Percentiles rank a stretch among this genome's conserved stretches.
Evolutionary conservation across 2,888 invertebrate species (phyloP).

Genomic region (Cecidostiba fungosa): DNA sequence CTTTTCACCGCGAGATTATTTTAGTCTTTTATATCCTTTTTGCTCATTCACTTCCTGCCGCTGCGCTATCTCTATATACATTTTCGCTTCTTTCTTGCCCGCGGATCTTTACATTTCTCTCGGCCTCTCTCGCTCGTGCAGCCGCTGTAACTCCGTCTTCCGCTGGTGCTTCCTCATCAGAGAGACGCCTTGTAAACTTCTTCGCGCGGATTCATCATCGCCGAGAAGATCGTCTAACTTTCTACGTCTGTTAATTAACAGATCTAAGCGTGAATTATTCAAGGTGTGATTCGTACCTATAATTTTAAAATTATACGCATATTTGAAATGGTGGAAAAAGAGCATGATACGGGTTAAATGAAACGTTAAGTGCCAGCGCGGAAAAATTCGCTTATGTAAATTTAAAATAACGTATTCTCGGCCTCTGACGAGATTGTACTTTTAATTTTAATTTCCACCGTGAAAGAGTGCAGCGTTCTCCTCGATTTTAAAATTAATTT

Average conservation of each 20-base stretch:
- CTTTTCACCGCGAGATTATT: slow-evolving; percentile 42
- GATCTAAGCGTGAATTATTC: not conserved
- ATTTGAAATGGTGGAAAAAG: not conserved
- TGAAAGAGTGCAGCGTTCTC: not conserved
- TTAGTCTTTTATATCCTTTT: slow-evolving; percentile 43
- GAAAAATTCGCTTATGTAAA: not conserved
- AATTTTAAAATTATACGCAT: not conserved
- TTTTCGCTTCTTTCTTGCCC: not conserved
- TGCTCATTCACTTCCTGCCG: slow-evolving; percentile 15
- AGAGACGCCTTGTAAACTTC: slow-evolving; percentile 1
- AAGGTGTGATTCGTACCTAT: not conserved
- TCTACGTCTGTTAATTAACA: not conserved
- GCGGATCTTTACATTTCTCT: slow-evolving; percentile 18
- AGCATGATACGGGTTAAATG: not conserved
- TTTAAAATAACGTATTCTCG: not conserved
- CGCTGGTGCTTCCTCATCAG: not conserved
- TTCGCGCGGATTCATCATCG: slow-evolving; percentile 2
- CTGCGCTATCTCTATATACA: not conserved
- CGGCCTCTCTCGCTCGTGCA: slow-evolving; percentile 1
- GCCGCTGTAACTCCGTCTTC: slow-evolving; percentile 9
- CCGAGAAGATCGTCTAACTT: not conserved
- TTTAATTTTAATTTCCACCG: not conserved
- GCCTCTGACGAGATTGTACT: not conserved
- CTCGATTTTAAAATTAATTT: not conserved
- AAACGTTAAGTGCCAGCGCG: not conserved